phyloP scores from a whole-genome alignment of 2,113 vertebrate species.

The Myotis davidii region DNA sequence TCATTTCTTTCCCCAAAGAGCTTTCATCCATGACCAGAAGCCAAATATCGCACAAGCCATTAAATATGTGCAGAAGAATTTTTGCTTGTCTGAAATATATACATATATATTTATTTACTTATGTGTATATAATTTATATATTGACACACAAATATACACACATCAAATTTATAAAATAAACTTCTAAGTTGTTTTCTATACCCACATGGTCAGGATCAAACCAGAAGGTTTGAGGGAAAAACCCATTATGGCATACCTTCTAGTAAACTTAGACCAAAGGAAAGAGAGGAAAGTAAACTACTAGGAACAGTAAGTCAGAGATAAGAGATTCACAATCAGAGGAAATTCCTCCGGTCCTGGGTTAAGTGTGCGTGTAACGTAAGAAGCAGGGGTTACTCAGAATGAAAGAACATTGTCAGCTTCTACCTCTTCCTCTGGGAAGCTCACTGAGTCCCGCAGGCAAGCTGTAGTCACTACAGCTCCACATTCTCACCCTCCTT shows the following conservation, averaged over 20 bases:
- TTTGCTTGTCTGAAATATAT: neutral
- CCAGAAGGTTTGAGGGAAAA: neutral
- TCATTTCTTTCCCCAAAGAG: slow-evolving; percentile 30
- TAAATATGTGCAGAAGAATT: neutral
- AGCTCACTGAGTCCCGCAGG: too few relatives aligned
- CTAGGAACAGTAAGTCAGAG: neutral
- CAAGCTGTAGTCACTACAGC: neutral
- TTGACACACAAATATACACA: neutral
- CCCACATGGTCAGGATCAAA: neutral
- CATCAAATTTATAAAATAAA: neutral
- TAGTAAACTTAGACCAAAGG: neutral
- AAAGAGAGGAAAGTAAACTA: neutral
- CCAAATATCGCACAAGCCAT: neutral
- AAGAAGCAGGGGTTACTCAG: neutral
- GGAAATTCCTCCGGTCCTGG: neutral
- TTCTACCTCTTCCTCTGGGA: neutral
- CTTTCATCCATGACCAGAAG: neutral
- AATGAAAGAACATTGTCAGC: neutral
- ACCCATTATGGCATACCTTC: neutral
- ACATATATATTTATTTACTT: neutral
- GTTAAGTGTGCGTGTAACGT: neutral
- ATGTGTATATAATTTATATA: neutral
- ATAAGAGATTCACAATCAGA: neutral
- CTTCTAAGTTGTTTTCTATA: neutral
- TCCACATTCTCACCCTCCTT: neutral